Percentiles rank a stretch among this genome's conserved stretches.
Conservation (phyloP, 2,797 vertebrate genomes). For the Hyperoplus lanceolatus region DNA sequence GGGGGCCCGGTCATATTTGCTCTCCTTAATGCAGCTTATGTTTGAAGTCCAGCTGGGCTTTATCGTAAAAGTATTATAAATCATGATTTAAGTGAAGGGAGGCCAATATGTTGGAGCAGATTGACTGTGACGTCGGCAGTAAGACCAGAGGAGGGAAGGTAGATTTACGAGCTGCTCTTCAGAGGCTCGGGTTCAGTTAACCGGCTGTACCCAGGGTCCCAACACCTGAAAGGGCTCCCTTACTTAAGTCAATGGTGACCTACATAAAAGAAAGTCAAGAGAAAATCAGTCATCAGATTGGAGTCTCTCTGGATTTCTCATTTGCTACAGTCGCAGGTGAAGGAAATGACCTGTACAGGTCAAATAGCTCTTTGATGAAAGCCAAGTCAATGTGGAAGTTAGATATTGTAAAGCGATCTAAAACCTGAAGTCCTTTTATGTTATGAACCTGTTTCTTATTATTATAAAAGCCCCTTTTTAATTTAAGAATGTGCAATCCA, state of each 20-base stretch:
- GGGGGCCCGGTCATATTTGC: constrained; percentile 55
- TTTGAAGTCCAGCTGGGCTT: constrained; percentile 75
- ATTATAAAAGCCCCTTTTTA: background rate
- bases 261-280: constrained; percentile 57
- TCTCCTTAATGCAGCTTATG: constrained; percentile 55
- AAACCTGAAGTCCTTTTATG: constrained; percentile 5
- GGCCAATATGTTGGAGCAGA: constrained; percentile 70
- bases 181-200: constrained; percentile 46
- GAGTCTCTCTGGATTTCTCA: constrained; percentile 60
- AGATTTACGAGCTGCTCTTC: constrained; percentile 70
- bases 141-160: constrained; percentile 37
- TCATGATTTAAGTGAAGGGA: constrained; percentile 65
- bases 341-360: constrained; percentile 50
- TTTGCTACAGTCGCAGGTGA: constrained; percentile 57
- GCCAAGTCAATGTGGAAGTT: constrained; percentile 20
- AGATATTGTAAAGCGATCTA: constrained; percentile 1
- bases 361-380: constrained; percentile 38
- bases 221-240: constrained; percentile 58
- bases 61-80: constrained; percentile 77
- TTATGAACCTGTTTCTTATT: constrained; percentile 1
- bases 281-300: constrained; percentile 42
- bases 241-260: constrained; percentile 52
- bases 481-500: background rate
- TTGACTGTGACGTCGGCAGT: constrained; percentile 66
- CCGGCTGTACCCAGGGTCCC: constrained; percentile 5